Evolutionary conservation across 2,888 invertebrate genomes (phyloP).

Genomic region (Drosophila ustulata): DNA sequence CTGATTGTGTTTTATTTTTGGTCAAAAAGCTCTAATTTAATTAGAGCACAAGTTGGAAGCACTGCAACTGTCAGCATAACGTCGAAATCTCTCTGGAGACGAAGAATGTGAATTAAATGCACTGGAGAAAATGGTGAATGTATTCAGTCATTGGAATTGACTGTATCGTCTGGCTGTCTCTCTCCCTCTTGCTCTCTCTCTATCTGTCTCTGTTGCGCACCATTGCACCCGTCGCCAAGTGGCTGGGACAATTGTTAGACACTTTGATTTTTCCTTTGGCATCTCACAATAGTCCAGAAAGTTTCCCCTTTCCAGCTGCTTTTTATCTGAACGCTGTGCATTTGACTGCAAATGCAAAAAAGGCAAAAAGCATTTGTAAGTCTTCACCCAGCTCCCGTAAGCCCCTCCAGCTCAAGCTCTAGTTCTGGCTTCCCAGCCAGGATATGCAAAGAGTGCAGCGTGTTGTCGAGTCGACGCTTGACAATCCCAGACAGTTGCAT

Average conservation of each 20-base stretch:
- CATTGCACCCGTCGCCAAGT: slow-evolving; percentile 63
- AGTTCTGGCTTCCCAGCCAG: slow-evolving; percentile 42
- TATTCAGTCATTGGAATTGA: slow-evolving; percentile 46
- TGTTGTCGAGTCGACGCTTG: slow-evolving; percentile 68
- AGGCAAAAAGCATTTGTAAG: slow-evolving; percentile 73
- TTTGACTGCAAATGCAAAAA: slow-evolving; percentile 63
- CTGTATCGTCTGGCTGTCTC: slow-evolving; percentile 31
- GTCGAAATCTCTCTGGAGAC: slow-evolving; percentile 32
- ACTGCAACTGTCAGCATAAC: slow-evolving; percentile 50
- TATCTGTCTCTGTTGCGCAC: slow-evolving; percentile 23
- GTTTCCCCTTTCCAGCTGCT: slow-evolving; percentile 25
- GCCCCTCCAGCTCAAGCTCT: neutral
- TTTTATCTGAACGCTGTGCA: slow-evolving; percentile 61
- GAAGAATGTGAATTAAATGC: slow-evolving; percentile 23
- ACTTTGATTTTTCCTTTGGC: slow-evolving; percentile 74
- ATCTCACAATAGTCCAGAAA: slow-evolving; percentile 70
- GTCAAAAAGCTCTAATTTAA: slow-evolving; percentile 69
- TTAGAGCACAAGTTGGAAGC: slow-evolving; percentile 59
- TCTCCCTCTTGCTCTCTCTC: slow-evolving; percentile 2
- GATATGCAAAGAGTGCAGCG: slow-evolving; percentile 73
- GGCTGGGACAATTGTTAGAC: slow-evolving; percentile 64
- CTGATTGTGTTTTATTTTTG: slow-evolving; percentile 55
- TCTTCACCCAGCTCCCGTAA: slow-evolving; percentile 9
- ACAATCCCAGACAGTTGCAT: slow-evolving; percentile 77
- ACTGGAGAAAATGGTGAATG: slow-evolving; percentile 17